Evolutionary conservation across 92 coral and sea anemone species (phyloP).

Genomic region (Porites evermanni): DNA sequence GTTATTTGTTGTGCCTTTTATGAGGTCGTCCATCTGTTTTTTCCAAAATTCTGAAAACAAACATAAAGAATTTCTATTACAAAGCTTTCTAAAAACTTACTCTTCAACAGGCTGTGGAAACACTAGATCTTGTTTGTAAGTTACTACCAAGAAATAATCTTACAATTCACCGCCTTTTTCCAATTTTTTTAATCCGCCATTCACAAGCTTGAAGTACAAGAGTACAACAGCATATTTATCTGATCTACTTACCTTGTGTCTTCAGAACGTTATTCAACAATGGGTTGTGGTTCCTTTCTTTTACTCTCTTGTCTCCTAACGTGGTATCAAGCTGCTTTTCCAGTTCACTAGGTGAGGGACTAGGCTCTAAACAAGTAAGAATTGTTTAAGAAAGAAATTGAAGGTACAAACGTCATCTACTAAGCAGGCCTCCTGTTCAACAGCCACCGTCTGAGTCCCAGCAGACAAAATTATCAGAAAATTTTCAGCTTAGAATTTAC

Average conservation of each 20-base stretch:
- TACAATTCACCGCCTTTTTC: neutral
- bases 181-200: too few relatives aligned
- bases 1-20: slow-evolving; percentile 30
- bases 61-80: too few relatives aligned
- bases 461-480: too few relatives aligned
- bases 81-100: too few relatives aligned
- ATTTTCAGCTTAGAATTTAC: too few relatives aligned
- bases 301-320: slow-evolving; percentile 55
- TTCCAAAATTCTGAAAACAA: slow-evolving; percentile 38
- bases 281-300: slow-evolving; percentile 21
- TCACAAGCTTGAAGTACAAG: too few relatives aligned
- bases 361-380: neutral
- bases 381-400: neutral
- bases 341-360: slow-evolving; percentile 56
- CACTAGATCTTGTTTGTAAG: too few relatives aligned
- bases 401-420: neutral
- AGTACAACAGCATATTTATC: too few relatives aligned
- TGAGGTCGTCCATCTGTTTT: slow-evolving; percentile 34
- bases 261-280: slow-evolving; percentile 16
- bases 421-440: too few relatives aligned
- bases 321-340: slow-evolving; percentile 86
- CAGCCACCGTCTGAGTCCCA: too few relatives aligned
- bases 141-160: neutral
- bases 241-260: slow-evolving; percentile 20
- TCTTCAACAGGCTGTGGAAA: too few relatives aligned